A percentile compares a stretch with the other conserved stretches of the same genome.
These are phyloP conservation scores for Istiophorus platypterus DNA, from an alignment of 2,113 vertebrate species.

Conservation along the genomic window DNA sequence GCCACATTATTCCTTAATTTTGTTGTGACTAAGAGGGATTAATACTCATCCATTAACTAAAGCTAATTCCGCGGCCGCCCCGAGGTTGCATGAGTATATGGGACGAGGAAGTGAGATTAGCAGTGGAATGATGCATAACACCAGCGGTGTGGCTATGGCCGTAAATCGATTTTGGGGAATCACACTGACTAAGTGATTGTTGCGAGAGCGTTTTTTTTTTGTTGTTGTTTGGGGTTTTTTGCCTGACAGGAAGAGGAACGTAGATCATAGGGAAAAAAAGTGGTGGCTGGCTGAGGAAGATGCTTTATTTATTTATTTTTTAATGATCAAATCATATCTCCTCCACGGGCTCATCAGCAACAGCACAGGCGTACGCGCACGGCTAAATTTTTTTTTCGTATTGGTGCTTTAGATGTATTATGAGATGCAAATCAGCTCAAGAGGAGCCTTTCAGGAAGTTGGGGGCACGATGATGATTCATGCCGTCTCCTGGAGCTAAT, in stretches of 20 bases:
- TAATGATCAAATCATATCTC: slow-evolving; percentile 73
- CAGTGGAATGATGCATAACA: slow-evolving; percentile 76
- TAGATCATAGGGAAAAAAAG: slow-evolving; percentile 51
- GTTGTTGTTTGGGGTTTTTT: too few species aligned
- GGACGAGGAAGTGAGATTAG: slow-evolving; percentile 79
- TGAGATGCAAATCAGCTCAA: slow-evolving; percentile 49
- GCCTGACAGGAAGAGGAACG: slow-evolving; percentile 1
- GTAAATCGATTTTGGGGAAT: slow-evolving; percentile 81
- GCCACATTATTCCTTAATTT: slow-evolving; percentile 83
- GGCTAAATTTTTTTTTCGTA: not conserved
- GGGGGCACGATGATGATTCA: slow-evolving; percentile 53
- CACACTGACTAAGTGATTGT: slow-evolving; percentile 73
- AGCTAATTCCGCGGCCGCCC: slow-evolving; percentile 77
- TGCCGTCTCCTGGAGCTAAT: slow-evolving; percentile 24
- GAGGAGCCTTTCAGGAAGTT: slow-evolving; percentile 49
- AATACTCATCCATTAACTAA: slow-evolving; percentile 82
- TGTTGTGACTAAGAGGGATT: slow-evolving; percentile 85
- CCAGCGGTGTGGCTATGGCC: slow-evolving; percentile 59
- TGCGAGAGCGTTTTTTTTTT: slow-evolving; percentile 44
- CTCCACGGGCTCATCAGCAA: slow-evolving; percentile 56
- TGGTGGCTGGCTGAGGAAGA: slow-evolving; percentile 3
- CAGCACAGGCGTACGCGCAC: slow-evolving; percentile 6
- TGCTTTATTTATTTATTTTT: slow-evolving; percentile 63
- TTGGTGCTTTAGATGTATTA: slow-evolving; percentile 36
- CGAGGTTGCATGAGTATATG: slow-evolving; percentile 56